phyloP scores from a whole-genome alignment of 2,113 vertebrate genomes.

The Xiphias gladius region DNA sequence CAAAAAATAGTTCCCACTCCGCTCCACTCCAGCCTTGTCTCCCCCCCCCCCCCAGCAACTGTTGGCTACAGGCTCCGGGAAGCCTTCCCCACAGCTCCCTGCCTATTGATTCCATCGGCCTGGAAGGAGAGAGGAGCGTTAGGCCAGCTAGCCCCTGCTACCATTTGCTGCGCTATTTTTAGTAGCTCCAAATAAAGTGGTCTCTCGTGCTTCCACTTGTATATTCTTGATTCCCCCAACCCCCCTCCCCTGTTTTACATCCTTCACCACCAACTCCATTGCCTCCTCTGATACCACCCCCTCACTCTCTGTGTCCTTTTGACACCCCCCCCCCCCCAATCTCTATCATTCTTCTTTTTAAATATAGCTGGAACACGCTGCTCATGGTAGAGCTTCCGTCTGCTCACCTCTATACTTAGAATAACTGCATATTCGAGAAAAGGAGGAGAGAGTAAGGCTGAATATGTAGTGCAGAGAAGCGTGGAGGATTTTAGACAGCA shows the following conservation, averaged over 20 bases:
- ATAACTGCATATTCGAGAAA: conserved; percentile 74
- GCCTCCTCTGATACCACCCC: conserved; percentile 65
- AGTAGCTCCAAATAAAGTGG: conserved; percentile 97
- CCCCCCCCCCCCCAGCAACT: conserved; percentile 86
- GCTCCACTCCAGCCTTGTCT: conserved; percentile 58
- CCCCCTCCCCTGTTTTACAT: conserved; percentile 66
- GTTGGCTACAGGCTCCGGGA: conserved; percentile 89
- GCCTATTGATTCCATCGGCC: conserved; percentile 93
- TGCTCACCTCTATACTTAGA: conserved; percentile 90
- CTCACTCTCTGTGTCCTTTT: conserved; percentile 69
- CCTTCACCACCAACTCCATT: conserved; percentile 67
- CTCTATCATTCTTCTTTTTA: conserved; percentile 73
- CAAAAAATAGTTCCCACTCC: conserved; percentile 94
- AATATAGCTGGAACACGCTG: conserved; percentile 85
- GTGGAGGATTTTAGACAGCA: conserved; percentile 37
- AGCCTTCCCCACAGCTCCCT: conserved; percentile 89
- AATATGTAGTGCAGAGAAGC: conserved; percentile 28
- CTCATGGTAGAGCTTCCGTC: conserved; percentile 85
- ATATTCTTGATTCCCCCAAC: conserved; percentile 71
- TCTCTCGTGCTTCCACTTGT: conserved; percentile 83
- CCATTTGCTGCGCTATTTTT: conserved; percentile 90
- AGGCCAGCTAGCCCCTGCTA: conserved; percentile 80
- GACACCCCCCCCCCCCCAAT: conserved; percentile 52
- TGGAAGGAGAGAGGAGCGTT: conserved; percentile 70
- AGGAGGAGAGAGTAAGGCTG: conserved; percentile 23